Evolutionary conservation across 2,888 invertebrate species (phyloP), one percentile per base, ranked within the genome.

Genomic region (Mystacides longicornis): DNA sequence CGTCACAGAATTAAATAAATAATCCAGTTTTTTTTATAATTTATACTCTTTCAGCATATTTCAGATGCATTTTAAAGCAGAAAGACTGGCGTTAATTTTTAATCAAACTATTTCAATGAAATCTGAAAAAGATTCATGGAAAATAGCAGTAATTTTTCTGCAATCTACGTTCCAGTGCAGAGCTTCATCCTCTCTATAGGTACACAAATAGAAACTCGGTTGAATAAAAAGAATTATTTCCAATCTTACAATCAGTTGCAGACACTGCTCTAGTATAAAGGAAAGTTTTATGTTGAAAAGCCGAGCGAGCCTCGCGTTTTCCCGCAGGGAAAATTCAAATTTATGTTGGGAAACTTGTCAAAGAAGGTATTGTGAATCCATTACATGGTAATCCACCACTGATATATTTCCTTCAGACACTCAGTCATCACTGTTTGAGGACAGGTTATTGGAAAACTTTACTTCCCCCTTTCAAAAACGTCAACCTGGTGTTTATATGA

Each of bases 231-330:
- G 55, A 59, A 57, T 55, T 57, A 60, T 60, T 60, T 60, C 55
- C 46, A 42, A 60, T 60, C 55, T 54, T 50, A 53, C 55, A 60
- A 60, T 60, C 60, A 60, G 60, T 60, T 60, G 60, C 60, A 60
- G 60, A 55, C 55, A 52, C 45, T 46, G 48, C 7, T 37, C 16
- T 14, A 3, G 54, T 27, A 23, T 49, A 37, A 27, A 48, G 43
- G 33, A 46, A 31, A 47, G 31, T 50, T 42, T 3, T 37, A 37
- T 48, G 31, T 31, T 48, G 53, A 52, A 52, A 54, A 55, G 51
- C 33, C 47, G 49, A 46, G 37, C 4, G 37, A 37, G 37, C 37
- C 37, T 37, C 51, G 22, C 37, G 37, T 37, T 37, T 18, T 49
- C 54, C 52, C 43, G 52, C 33, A 49, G 51, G 51, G 48, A 54